Conservation (phyloP, 1,140 invertebrate species). For the Nebria ingens region DNA sequence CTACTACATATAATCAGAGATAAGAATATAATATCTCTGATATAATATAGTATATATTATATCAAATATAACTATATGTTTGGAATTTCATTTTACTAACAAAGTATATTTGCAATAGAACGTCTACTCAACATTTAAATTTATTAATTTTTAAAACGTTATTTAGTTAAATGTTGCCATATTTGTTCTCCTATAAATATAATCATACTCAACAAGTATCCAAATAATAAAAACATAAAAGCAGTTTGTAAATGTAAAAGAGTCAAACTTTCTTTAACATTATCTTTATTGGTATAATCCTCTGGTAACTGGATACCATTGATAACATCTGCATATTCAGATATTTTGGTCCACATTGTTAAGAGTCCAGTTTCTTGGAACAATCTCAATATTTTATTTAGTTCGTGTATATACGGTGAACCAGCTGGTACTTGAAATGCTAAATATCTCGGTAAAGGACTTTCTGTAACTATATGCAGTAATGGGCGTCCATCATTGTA, state of each 20-base stretch:
- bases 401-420: not conserved
- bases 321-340: not conserved
- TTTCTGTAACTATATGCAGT: not conserved
- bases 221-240: not conserved
- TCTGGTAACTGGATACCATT: not conserved
- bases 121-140: too few species aligned
- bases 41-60: too few species aligned
- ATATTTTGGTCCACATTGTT: not conserved
- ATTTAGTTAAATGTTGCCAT: too few species aligned
- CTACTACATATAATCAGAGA: too few species aligned
- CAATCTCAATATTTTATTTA: not conserved
- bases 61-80: too few species aligned
- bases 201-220: not conserved
- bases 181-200: not conserved
- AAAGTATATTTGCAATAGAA: too few species aligned
- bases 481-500: not conserved
- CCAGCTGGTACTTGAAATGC: not conserved
- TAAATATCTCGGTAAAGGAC: not conserved
- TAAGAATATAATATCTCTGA: too few species aligned
- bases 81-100: too few species aligned
- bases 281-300: not conserved
- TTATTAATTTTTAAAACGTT: too few species aligned
- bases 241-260: not conserved
- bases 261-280: not conserved
- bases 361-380: not conserved